phyloP scores from a whole-genome alignment of 2,113 vertebrate genomes.

The Piprites chloris region DNA sequence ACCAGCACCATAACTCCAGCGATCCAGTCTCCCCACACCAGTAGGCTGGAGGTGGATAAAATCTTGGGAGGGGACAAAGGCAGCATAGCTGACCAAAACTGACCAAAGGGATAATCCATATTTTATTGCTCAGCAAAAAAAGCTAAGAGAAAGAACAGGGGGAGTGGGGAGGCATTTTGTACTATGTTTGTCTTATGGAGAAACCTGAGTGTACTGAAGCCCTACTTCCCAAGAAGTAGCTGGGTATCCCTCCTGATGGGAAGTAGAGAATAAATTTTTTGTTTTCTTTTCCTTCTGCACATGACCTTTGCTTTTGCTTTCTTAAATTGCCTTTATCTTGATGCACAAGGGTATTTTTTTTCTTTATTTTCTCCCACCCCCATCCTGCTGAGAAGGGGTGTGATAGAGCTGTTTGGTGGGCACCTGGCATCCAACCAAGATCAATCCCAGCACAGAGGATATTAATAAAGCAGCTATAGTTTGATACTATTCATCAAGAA shows the following conservation, averaged over 20 bases:
- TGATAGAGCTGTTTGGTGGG: not conserved
- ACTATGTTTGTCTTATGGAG: not conserved
- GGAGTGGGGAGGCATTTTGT: not conserved
- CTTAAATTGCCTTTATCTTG: not conserved
- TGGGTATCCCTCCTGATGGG: not conserved
- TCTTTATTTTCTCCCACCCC: not conserved
- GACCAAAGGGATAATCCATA: not conserved
- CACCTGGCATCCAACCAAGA: not conserved
- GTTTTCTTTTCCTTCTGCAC: not conserved
- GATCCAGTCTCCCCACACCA: not conserved
- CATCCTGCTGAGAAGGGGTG: not conserved
- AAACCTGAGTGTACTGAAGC: not conserved
- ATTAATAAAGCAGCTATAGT: not conserved
- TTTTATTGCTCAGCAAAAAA: not conserved
- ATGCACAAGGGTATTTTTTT: accelerated
- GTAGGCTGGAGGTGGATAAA: not conserved
- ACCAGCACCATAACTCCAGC: not conserved
- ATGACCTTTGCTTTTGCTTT: not conserved
- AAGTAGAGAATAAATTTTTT: not conserved
- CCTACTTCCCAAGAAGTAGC: not conserved
- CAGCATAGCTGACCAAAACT: not conserved
- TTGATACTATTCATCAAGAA: not conserved
- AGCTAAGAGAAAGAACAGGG: not conserved
- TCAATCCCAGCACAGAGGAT: not conserved
- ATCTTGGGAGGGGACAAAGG: not conserved